phyloP scores from a whole-genome alignment of 2,888 invertebrate species.

The Eristalis tenax region DNA sequence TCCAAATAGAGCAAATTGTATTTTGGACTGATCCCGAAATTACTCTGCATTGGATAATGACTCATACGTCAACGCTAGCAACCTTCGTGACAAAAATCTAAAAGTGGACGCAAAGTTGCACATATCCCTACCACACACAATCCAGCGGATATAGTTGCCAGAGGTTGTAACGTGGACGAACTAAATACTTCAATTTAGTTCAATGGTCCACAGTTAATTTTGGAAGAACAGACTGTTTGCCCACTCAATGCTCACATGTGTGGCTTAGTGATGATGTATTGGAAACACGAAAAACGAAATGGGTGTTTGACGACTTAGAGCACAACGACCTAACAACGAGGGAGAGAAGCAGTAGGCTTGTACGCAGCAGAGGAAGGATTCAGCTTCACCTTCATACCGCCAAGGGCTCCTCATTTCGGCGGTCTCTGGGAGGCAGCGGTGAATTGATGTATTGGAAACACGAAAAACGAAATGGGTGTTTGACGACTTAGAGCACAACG shows the following conservation, averaged over 20 bases:
- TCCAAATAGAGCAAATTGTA: too few relatives aligned
- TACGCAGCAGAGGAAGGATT: too few relatives aligned
- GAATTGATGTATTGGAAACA: not conserved
- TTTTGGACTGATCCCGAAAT: too few relatives aligned
- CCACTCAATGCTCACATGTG: constrained; percentile 10
- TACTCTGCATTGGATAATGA: too few relatives aligned
- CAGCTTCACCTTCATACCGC: too few relatives aligned
- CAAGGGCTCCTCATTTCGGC: too few relatives aligned
- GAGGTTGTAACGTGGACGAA: constrained; percentile 18
- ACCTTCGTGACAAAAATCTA: constrained; percentile 14
- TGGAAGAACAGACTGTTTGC: not conserved
- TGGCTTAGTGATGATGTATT: not conserved
- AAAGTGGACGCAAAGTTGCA: not conserved
- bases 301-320: too few relatives aligned
- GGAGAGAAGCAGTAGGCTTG: too few relatives aligned
- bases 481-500: too few relatives aligned
- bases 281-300: constrained; percentile 15
- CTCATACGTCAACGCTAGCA: not conserved
- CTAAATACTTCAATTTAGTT: constrained; percentile 37
- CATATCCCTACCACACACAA: not conserved
- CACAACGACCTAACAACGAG: constrained; percentile 1
- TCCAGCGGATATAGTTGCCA: not conserved
- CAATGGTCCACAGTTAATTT: constrained; percentile 2
- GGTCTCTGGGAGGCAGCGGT: too few relatives aligned
- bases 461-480: constrained; percentile 7